Conservation (phyloP, 2,797 vertebrate genomes). For the Oreonectes daqikongensis region DNA sequence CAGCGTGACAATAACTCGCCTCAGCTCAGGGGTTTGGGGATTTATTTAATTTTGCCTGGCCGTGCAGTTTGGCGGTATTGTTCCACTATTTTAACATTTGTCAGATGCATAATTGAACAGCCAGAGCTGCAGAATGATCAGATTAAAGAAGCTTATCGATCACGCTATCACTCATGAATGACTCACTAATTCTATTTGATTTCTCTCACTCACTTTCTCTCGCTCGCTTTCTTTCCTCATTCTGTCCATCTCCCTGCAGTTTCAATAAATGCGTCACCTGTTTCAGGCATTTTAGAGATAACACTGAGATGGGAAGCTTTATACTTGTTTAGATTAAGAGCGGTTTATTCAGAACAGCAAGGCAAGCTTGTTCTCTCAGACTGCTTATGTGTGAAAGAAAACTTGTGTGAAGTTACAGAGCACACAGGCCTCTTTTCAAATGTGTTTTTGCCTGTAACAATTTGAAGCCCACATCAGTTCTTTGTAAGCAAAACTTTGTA, state of each 20-base stretch:
- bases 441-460: not conserved
- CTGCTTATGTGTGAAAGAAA: not conserved
- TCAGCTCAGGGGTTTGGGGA: constrained; percentile 3
- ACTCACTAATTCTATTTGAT: constrained; percentile 33
- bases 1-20: not conserved
- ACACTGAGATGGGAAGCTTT: constrained; percentile 16
- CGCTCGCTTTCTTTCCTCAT: not conserved
- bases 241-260: constrained; percentile 28
- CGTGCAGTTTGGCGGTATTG: constrained; percentile 23
- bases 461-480: not conserved
- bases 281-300: constrained; percentile 14
- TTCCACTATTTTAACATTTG: constrained; percentile 32
- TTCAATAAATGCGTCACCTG: constrained; percentile 15
- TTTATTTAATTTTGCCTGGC: constrained; percentile 2
- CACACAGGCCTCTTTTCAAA: not conserved
- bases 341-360: constrained; percentile 5
- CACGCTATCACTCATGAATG: constrained; percentile 33
- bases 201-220: not conserved
- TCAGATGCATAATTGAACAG: constrained; percentile 37
- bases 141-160: constrained; percentile 31
- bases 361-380: not conserved
- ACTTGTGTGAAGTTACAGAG: not conserved
- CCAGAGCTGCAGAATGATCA: constrained; percentile 16
- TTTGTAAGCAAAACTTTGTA: not conserved
- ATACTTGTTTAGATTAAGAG: not conserved